Evolutionary conservation across 2,888 invertebrate species (phyloP).

Genomic region (Chironomus tentans): DNA sequence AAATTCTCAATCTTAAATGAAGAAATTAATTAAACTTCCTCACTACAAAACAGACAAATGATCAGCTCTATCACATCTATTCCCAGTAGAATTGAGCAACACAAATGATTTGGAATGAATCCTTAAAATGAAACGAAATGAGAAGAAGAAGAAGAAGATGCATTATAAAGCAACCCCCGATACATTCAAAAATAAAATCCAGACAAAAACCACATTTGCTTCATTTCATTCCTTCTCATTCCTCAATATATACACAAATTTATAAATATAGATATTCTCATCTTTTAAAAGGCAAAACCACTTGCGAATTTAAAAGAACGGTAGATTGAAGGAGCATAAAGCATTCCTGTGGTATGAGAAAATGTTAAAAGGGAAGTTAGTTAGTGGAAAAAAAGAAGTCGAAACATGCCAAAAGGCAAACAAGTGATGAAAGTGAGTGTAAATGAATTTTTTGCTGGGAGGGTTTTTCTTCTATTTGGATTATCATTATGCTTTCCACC

Average conservation of each 20-base stretch:
- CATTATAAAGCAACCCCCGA: not conserved
- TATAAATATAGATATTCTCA: not conserved
- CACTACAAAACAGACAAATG: no score
- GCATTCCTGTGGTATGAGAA: not conserved
- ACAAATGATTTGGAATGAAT: no score
- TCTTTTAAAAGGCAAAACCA: not conserved
- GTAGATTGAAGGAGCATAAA: no score
- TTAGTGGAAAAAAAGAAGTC: not conserved
- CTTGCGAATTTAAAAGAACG: not conserved
- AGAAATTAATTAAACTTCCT: no score
- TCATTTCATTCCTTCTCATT: not conserved
- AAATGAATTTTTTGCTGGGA: constrained; percentile 11
- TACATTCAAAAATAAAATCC: not conserved
- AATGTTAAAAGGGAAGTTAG: not conserved
- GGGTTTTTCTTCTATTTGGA: not conserved
- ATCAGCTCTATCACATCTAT: no score
- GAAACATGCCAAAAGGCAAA: not conserved
- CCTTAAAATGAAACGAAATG: no score
- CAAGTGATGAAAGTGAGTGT: constrained; percentile 9
- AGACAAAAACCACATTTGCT: constrained; percentile 5
- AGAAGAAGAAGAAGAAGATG: no score
- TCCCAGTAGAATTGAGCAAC: no score
- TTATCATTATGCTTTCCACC: constrained; percentile 22
- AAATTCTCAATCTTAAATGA: no score
- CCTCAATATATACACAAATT: not conserved